Percentiles rank a stretch among this genome's conserved stretches.
Conservation (phyloP, 2,797 vertebrate genomes). For the Pachyuromys duprasi region DNA sequence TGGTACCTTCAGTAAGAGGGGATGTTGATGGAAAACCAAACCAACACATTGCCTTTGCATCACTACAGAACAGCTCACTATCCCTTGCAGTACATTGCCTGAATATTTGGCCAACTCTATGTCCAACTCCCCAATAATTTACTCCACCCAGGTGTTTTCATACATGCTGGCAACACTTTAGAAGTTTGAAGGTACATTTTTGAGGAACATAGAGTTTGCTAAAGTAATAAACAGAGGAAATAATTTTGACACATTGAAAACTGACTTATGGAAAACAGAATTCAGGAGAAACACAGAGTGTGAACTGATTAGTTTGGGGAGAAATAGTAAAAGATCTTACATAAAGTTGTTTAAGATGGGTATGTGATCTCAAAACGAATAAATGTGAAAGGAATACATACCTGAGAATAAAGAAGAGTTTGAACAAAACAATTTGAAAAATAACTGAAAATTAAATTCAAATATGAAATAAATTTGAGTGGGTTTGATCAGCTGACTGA, state of each 20-base stretch:
- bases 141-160: neutral
- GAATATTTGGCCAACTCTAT: neutral
- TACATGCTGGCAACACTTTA: neutral
- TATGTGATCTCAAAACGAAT: neutral
- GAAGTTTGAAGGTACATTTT: fast-evolving
- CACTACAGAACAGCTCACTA: neutral
- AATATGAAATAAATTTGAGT: neutral
- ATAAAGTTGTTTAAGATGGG: constrained; percentile 7
- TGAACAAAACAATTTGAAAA: neutral
- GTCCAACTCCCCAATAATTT: neutral
- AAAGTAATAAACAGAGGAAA: neutral
- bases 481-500: neutral
- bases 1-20: neutral
- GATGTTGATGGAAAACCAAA: neutral
- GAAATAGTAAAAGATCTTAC: neutral
- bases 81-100: neutral
- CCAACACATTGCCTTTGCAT: neutral
- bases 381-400: neutral
- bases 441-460: neutral
- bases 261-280: neutral
- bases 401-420: neutral
- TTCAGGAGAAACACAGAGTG: neutral
- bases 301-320: neutral
- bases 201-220: neutral
- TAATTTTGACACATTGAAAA: neutral